Evolutionary conservation across 1,140 invertebrate genomes (phyloP), one percentile per base, ranked within the genome.

Genomic region (Magallana angulata): DNA sequence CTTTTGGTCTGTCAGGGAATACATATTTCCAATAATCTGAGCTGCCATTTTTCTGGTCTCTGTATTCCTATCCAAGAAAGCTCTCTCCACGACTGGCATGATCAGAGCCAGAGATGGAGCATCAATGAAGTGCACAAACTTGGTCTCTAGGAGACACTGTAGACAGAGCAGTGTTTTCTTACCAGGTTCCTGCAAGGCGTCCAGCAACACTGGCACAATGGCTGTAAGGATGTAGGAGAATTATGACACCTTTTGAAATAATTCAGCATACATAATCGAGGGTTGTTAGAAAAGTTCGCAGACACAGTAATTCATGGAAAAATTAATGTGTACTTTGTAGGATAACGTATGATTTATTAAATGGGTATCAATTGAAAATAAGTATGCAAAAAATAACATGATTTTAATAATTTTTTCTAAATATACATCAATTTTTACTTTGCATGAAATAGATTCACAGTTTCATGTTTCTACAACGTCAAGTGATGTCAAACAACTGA

Each of bases 111-210:
- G 96, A 0, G 99, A 99, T 1, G 99, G 98, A 7, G 99, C 98
- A 95, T 99, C 99, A 91, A 99, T 99, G 94, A 99, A 99, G 95
- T 99, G 99, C 68, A 99, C 98, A 95, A 99, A 99, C 94, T 99
- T 98, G 0, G 98, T 99, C 93, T 99, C 98, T 16, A 99, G 95
- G 48, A 99, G 95, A 2, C 97, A 98, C 93, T 98, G 97, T 2
- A 99, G 95, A 95, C 98, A 99, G 8, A 96, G 96, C 1, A 97
- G 98, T 0, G 99, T 99, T 94, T 99, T 99, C 92, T 98, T 97
- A 0, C 98, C 98, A 1, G 99, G 99, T 96, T 99, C 98, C 95
- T 99, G 98, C 1, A 99, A 95, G 7, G 98, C 99, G 94, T 97
- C 97, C 9, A 99, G 95, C 16, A 99, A 95, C 11, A 97, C 97